Conservation (phyloP, 2,113 vertebrate genomes). For the Hydrolagus affinis region DNA sequence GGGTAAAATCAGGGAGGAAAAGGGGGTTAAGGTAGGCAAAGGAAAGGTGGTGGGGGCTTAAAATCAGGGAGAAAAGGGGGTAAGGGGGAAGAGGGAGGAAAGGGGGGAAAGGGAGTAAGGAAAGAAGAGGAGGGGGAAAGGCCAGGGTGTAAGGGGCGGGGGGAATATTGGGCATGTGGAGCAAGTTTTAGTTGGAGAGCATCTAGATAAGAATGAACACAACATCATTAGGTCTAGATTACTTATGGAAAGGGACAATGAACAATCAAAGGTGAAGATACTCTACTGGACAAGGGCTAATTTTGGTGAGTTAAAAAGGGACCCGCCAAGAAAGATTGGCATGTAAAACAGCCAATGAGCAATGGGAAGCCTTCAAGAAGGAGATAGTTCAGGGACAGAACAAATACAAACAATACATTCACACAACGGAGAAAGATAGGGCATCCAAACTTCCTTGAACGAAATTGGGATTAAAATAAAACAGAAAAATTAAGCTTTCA, state of each 20-base stretch:
- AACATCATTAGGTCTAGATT: background rate
- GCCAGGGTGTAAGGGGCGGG: constrained; percentile 27
- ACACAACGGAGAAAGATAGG: too few relatives aligned
- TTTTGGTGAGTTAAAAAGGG: too few relatives aligned
- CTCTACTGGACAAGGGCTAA: too few relatives aligned
- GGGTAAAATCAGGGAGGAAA: background rate
- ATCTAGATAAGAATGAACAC: too few relatives aligned
- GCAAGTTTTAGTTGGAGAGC: background rate
- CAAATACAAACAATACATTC: too few relatives aligned
- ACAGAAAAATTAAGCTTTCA: too few relatives aligned
- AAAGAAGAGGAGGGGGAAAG: constrained; percentile 2
- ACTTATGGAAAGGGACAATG: background rate
- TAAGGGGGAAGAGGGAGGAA: background rate
- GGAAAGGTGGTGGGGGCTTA: background rate
- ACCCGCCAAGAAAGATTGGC: too few relatives aligned
- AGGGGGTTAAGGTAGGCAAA: background rate
- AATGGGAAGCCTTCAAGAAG: too few relatives aligned
- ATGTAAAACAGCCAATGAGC: too few relatives aligned
- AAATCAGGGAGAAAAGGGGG: background rate
- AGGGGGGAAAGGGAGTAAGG: background rate
- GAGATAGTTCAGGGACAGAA: background rate
- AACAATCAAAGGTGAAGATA: too few relatives aligned
- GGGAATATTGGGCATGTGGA: constrained; percentile 31
- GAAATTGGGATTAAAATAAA: too few relatives aligned
- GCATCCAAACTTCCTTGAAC: too few relatives aligned